phyloP scores from a whole-genome alignment of 2,888 invertebrate species.

The Argyra leucocephala region DNA sequence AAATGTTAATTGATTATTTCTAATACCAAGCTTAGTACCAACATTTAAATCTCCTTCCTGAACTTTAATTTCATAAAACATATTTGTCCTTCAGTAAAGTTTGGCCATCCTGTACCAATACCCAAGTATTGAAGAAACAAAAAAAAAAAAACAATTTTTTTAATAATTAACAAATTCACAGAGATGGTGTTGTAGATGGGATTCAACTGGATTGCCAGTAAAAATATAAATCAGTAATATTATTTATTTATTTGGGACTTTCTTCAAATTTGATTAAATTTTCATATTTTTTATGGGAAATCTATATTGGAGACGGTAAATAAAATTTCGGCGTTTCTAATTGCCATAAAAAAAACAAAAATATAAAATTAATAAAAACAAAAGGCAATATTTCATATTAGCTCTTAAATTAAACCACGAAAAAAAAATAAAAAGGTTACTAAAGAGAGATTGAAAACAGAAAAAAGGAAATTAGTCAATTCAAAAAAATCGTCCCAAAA shows the following conservation, averaged over 20 bases:
- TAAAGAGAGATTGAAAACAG: background rate
- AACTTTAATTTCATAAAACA: too few species aligned
- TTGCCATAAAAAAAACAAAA: background rate
- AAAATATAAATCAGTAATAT: background rate
- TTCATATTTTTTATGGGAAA: background rate
- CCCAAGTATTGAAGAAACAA: too few species aligned
- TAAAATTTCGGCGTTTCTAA: background rate
- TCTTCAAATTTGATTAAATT: conserved; percentile 1
- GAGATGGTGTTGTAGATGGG: background rate
- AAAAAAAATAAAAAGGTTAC: background rate
- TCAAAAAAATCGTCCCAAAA: background rate
- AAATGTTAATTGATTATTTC: too few species aligned
- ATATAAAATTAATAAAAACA: background rate
- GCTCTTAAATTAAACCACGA: background rate
- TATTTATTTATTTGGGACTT: conserved; percentile 6
- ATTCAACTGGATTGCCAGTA: background rate
- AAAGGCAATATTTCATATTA: background rate
- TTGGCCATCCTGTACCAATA: too few species aligned
- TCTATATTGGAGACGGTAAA: background rate
- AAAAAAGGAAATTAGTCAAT: conserved; percentile 5
- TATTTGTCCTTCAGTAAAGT: too few species aligned
- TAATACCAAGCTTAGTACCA: too few species aligned
- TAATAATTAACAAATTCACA: background rate
- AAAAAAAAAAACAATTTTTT: background rate
- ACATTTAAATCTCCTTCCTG: too few species aligned